Conservation (phyloP, 2,888 invertebrate species). For the Patella caerulea region DNA sequence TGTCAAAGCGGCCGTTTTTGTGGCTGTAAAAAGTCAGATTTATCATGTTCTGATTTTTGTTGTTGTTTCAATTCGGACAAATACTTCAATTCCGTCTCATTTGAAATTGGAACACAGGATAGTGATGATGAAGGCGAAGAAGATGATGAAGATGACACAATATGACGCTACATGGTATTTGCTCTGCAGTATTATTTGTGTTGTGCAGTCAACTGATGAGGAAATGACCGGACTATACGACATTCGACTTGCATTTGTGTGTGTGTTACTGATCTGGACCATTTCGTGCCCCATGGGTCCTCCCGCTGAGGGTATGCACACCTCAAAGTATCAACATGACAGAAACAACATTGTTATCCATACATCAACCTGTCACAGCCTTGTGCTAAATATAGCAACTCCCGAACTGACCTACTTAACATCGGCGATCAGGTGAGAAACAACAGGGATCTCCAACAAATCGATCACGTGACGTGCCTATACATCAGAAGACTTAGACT, state of each 20-base stretch:
- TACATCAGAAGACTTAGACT: slow-evolving; percentile 12
- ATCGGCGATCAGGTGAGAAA: slow-evolving; percentile 14
- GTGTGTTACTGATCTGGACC: slow-evolving; percentile 8
- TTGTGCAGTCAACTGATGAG: slow-evolving; percentile 11
- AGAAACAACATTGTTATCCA: slow-evolving; percentile 6
- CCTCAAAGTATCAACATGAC: slow-evolving; percentile 12
- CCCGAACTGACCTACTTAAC: slow-evolving; percentile 13
- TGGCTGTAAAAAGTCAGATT: too few species aligned
- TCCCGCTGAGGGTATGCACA: slow-evolving; percentile 8
- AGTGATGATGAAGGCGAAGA: too few species aligned
- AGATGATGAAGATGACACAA: too few species aligned
- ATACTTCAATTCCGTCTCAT: too few species aligned
- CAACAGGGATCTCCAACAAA: slow-evolving; percentile 5
- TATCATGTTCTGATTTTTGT: too few species aligned
- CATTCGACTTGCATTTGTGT: slow-evolving; percentile 9
- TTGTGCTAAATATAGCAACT: neutral
- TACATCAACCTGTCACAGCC: neutral
- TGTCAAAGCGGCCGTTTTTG: too few species aligned
- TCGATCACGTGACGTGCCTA: slow-evolving; percentile 14
- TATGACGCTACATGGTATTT: neutral
- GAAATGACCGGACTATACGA: slow-evolving; percentile 9
- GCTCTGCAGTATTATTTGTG: slow-evolving; percentile 9
- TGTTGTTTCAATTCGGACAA: too few species aligned
- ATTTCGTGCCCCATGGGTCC: neutral
- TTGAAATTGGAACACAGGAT: too few species aligned